Base-by-base conservation (phyloP, 2,888 invertebrate genomes). In the Beris chalybata region DNA sequence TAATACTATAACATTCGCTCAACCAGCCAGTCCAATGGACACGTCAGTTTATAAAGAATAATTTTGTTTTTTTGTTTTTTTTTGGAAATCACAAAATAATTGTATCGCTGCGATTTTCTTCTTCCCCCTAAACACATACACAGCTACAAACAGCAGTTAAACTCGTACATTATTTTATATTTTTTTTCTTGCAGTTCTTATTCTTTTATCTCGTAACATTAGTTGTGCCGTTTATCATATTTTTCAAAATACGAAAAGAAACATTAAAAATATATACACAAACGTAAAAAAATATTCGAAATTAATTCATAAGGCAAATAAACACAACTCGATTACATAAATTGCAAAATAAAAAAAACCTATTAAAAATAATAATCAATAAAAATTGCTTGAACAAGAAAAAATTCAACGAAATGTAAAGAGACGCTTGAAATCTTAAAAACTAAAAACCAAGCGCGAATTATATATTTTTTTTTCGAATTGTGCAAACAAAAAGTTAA, bases 1-100 rank as follows among this genome's bases (percentile, higher is more conserved):
- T 22, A 54, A 50, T 64, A 72, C 75, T 54, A 73, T 74, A 69
- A 75, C 77, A 44, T 80, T 83, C 70, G 77, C 82, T 69, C 89
- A 85, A 80, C 87, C 88, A 69, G 86, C 89, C 78, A 89, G 89
- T 83, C 89, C 89, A 59, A 89, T 89, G 89, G 89, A 89, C 81
- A 89, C 88, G 65, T 87, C 88, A 69, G 77, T 81, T 69, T 84
- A 83, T 73, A 86, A 85, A 77, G 86, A 86, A 76, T 86, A 85
- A 75, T 22, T 52, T 43, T 31, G 3, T 11, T 22, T 61, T 61
- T 50, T n/a, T n/a, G n/a, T n/a, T n/a, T n/a, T n/a, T n/a, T n/a
- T n/a, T n/a, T n/a, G n/a, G n/a, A 61, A 56, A 22, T 22, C 22
- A 22, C 22, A 22, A 22, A 22, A 22, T 1, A 22, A 5, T 15